Base-by-base conservation (phyloP, 2,113 vertebrate genomes). In the Thermophis baileyi region DNA sequence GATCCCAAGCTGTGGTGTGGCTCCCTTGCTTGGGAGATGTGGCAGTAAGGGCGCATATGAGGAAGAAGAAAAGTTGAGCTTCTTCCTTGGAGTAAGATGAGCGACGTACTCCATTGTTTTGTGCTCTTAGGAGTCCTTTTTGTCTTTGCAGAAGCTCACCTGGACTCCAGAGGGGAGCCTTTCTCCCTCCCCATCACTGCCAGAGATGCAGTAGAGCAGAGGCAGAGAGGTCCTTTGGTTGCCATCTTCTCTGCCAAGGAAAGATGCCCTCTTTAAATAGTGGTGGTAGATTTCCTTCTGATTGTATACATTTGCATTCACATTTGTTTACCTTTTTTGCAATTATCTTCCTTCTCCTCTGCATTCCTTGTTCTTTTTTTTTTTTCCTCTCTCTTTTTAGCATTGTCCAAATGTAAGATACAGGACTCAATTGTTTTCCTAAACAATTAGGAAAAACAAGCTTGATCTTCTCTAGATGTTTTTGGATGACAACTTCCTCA, bases 1-100 rank as follows among this genome's bases (percentile, higher is more conserved):
- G 25, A 92, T 94, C 94, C 94, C 95, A 90, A 95, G 57, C 53
- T 0, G 51, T 93, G 81, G 49, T 93, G 94, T 95, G 91, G 4
- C 91, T 51, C 85, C 50, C 54, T 88, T 95, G 93, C 92, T 95
- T 93, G 91, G 25, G 87, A 55, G 87, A 87, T 95, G 55, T 92
- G 94, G 94, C 94, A 87, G 93, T 94, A n/a, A n/a, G n/a, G n/a
- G 40, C 3, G 1, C 40, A 25, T 8, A 14, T 0, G 25, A 57
- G 22, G 5, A 85, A 54, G 94, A 95, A 94, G 95, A 0, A 25
- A 6, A 0, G 40, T 91, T 95, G 89, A 57, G 55, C 90, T 91
- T 81, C 57, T 88, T 53, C 92, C 40, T 22, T 24, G 2, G 0
- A 81, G 85, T 6, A 88, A 90, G 94, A 88, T 0, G 93, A 46